These are phyloP conservation scores for Saimiri boliviensis DNA, from an alignment of 2,113 vertebrate species.

Conservation along the genomic window DNA sequence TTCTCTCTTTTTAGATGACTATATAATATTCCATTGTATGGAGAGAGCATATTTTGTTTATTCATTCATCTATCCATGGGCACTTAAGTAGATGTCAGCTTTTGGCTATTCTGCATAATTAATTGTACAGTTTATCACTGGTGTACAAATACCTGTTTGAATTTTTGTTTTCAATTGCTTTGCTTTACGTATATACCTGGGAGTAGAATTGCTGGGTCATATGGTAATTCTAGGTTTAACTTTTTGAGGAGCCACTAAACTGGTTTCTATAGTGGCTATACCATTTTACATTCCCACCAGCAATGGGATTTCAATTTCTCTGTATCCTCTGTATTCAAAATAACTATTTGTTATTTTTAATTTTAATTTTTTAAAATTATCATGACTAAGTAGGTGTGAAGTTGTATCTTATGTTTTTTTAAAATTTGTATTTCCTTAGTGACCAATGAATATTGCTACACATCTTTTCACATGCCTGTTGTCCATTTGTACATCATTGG, in stretches of 20 bases:
- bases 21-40: not conserved
- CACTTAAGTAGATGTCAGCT: not conserved
- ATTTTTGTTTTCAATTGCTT: not conserved
- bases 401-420: not conserved
- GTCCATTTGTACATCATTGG: not conserved
- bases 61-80: not conserved
- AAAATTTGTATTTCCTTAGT: not conserved
- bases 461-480: not conserved
- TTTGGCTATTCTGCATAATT: not conserved
- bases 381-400: not conserved
- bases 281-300: not conserved
- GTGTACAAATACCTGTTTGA: not conserved
- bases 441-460: not conserved
- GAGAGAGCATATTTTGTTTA: not conserved
- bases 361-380: not conserved
- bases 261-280: not conserved
- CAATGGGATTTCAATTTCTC: not conserved
- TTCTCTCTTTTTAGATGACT: not conserved
- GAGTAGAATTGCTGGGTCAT: not conserved
- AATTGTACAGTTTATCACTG: not conserved
- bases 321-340: not conserved
- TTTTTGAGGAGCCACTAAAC: not conserved
- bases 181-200: not conserved
- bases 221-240: not conserved
- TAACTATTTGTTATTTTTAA: not conserved